Conservation (phyloP, 2,113 vertebrate genomes). For the Pycnonotus jocosus region DNA sequence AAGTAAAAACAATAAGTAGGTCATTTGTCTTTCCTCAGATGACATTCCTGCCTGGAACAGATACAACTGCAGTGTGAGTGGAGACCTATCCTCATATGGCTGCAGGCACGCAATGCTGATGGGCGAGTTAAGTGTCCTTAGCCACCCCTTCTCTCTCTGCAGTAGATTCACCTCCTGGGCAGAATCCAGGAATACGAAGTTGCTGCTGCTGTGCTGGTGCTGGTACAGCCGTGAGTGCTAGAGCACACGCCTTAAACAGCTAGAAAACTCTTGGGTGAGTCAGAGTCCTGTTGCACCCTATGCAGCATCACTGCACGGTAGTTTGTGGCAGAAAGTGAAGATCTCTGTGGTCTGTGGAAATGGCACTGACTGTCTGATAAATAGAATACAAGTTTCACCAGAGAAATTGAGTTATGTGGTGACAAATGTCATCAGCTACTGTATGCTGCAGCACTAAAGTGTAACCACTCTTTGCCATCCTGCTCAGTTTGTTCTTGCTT, state of each 20-base stretch:
- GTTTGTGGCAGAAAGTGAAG: not conserved
- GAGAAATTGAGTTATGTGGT: not conserved
- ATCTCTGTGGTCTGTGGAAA: not conserved
- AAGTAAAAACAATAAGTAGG: not conserved
- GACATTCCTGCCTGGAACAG: slow-evolving; percentile 1
- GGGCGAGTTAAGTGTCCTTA: slow-evolving; percentile 11
- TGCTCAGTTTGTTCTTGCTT: not conserved
- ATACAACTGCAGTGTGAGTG: not conserved
- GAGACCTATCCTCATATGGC: not conserved
- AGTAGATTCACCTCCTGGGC: not conserved
- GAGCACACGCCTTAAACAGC: not conserved
- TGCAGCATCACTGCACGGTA: not conserved
- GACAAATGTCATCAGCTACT: not conserved
- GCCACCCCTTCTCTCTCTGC: not conserved
- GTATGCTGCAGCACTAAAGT: not conserved
- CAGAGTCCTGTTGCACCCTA: not conserved
- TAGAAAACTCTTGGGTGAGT: not conserved
- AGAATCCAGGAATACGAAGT: not conserved
- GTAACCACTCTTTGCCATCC: not conserved
- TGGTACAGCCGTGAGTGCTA: not conserved
- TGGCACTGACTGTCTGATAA: not conserved
- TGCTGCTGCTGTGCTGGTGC: not conserved
- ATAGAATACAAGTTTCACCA: not conserved
- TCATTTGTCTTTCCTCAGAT: slow-evolving; percentile 35
- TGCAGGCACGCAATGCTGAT: slow-evolving; percentile 24